Percentiles rank a stretch among this genome's conserved stretches.
Evolutionary conservation across 1,140 invertebrate genomes (phyloP).

Genomic region (Delia radicum): DNA sequence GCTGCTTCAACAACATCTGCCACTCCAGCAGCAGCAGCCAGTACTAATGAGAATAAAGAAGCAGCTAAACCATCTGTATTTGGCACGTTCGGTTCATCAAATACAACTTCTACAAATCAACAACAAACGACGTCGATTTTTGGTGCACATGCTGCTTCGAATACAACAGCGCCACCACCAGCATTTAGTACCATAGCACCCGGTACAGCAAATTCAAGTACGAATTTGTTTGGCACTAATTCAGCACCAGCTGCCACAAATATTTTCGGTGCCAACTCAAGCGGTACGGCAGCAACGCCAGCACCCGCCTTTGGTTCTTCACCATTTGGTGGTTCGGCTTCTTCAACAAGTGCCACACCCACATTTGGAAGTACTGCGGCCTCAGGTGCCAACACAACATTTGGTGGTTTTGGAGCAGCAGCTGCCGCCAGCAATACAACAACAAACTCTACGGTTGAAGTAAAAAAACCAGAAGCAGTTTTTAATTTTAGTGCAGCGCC

Average conservation of each 20-base stretch:
- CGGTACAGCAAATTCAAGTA: background rate
- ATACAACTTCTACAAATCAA: background rate
- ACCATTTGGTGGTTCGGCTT: background rate
- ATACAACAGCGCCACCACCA: background rate
- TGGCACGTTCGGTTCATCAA: constrained; percentile 32
- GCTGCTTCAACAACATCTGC: background rate
- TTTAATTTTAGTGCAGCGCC: constrained; percentile 26
- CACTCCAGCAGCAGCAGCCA: background rate
- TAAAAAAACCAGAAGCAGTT: constrained; percentile 27
- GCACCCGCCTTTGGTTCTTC: constrained; percentile 2
- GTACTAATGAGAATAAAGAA: constrained; percentile 9
- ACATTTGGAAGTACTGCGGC: constrained; percentile 25
- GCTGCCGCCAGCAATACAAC: background rate
- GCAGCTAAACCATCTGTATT: constrained; percentile 22
- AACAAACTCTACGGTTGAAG: constrained; percentile 21
- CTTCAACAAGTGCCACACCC: constrained; percentile 16
- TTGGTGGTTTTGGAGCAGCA: constrained; percentile 31
- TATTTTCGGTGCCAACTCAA: constrained; percentile 11
- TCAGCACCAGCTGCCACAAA: constrained; percentile 26
- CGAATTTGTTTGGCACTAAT: constrained; percentile 18
- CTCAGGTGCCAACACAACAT: constrained; percentile 12
- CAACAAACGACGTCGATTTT: constrained; percentile 25
- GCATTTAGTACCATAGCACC: constrained; percentile 12
- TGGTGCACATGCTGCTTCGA: background rate
- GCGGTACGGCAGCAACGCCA: constrained; percentile 23